Evolutionary conservation across 2,888 invertebrate genomes (phyloP), one percentile per base, ranked within the genome.

Genomic region (Dynastes hyllus): DNA sequence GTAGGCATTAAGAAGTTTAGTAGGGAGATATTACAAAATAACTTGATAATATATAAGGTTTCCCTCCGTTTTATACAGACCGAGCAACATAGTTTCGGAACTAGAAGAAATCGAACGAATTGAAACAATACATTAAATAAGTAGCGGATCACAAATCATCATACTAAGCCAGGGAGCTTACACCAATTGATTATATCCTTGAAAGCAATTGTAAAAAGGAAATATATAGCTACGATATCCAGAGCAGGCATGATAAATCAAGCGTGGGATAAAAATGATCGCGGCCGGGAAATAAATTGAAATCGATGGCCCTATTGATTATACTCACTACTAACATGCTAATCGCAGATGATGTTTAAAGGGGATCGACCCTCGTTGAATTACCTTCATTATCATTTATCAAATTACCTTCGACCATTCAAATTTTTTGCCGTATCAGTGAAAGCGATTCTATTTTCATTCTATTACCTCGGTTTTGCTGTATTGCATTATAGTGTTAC

Each of bases 191-290:
- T 84, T 84, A 84, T 83, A 84, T 83, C 84, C 83, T 82, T 73
- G 85, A 85, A 84, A 82, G 85, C 86, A 86, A 86, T 86, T 85
- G 85, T 85, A 84, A 85, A 85, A 85, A 85, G 85, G 84, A 85
- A 83, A 86, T 86, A 86, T 85, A 85, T 85, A 82, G 85, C 84
- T 81, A 80, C 83, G 85, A 83, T 84, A 85, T 86, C 86, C 84
- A 83, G 85, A 84, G 84, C 86, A 86, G 86, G 84, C 85, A 82
- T 83, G 85, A 84, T 86, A 86, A 86, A 86, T 86, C 85, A 86
- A 83, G 84, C 84, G 83, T 82, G 80, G 85, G 84, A 86, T 86
- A 85, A 87, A 87, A 87, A 86, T 86, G 87, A 85, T 85, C 85
- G 83, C 85, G 84, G 83, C 85, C 84, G 81, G 83, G 82, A 85